phyloP scores from a whole-genome alignment of 1,140 invertebrate species.

The Aphaenogaster floridana region DNA sequence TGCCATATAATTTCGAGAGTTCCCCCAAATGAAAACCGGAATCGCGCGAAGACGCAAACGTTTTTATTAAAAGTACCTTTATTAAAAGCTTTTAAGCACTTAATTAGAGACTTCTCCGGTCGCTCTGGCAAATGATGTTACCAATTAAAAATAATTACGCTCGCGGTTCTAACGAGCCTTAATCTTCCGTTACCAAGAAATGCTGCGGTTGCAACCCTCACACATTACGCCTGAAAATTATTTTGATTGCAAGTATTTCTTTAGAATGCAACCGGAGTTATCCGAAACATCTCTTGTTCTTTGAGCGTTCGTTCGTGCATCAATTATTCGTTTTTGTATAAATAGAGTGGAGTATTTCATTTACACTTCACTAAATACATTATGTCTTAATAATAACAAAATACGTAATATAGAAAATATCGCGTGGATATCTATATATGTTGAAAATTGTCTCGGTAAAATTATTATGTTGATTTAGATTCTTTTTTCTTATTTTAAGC shows the following conservation, averaged over 20 bases:
- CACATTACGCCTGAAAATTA: conserved; percentile 32
- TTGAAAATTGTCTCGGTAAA: not conserved
- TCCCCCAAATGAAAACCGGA: conserved; percentile 2
- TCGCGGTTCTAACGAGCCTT: conserved; percentile 11
- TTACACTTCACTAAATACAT: not conserved
- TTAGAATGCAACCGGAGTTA: not conserved
- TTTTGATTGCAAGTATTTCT: conserved; percentile 21
- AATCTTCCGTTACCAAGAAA: conserved; percentile 26
- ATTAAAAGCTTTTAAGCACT: conserved; percentile 30
- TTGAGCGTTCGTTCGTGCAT: not conserved
- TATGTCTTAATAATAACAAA: not conserved
- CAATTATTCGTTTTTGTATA: not conserved
- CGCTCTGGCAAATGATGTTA: conserved; percentile 11
- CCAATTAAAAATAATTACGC: conserved; percentile 45
- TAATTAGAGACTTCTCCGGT: conserved; percentile 10
- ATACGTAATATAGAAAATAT: not conserved
- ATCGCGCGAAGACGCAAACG: not conserved
- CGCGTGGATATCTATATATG: no score
- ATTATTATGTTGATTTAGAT: not conserved
- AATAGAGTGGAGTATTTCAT: not conserved
- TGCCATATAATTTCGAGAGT: not conserved
- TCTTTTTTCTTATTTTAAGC: not conserved
- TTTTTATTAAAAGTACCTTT: conserved; percentile 35
- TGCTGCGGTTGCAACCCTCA: not conserved
- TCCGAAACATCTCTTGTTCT: not conserved